These are phyloP conservation scores for Drosophila rhopaloa DNA, from an alignment of 1,140 invertebrate species.

Conservation along the genomic window DNA sequence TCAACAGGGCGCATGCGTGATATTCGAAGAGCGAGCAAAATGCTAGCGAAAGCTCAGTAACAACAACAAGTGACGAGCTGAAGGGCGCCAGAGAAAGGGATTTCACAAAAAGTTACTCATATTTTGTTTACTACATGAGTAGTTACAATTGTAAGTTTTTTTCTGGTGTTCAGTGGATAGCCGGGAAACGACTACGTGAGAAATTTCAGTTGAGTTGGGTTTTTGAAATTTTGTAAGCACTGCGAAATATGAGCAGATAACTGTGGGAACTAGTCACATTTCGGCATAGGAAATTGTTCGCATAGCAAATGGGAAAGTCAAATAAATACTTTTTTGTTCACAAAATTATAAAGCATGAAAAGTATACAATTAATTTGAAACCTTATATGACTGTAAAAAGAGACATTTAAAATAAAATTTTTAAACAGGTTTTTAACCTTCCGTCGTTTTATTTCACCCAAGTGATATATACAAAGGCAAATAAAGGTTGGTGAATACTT, in stretches of 20 bases:
- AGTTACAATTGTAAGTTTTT: slow-evolving; percentile 21
- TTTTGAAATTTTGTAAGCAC: slow-evolving; percentile 19
- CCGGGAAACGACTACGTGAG: slow-evolving; percentile 21
- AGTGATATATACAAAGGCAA: no score
- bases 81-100: slow-evolving; percentile 2
- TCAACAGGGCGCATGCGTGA: slow-evolving; percentile 59
- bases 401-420: no score
- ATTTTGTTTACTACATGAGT: slow-evolving; percentile 47
- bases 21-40: slow-evolving; percentile 25
- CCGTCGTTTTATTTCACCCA: no score
- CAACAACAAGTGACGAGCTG: slow-evolving; percentile 24
- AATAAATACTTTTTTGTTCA: slow-evolving; percentile 5
- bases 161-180: slow-evolving; percentile 7
- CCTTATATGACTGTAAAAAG: neutral
- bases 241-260: slow-evolving; percentile 24
- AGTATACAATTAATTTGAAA: neutral
- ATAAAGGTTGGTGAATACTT: no score
- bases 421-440: no score
- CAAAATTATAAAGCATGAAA: neutral
- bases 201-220: slow-evolving; percentile 14
- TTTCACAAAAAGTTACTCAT: slow-evolving; percentile 34
- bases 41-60: slow-evolving; percentile 25
- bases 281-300: slow-evolving; percentile 13
- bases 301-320: neutral
- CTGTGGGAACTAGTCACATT: slow-evolving; percentile 29